Conservation (phyloP, 2,888 invertebrate species). For the Agonopterix heracliana region DNA sequence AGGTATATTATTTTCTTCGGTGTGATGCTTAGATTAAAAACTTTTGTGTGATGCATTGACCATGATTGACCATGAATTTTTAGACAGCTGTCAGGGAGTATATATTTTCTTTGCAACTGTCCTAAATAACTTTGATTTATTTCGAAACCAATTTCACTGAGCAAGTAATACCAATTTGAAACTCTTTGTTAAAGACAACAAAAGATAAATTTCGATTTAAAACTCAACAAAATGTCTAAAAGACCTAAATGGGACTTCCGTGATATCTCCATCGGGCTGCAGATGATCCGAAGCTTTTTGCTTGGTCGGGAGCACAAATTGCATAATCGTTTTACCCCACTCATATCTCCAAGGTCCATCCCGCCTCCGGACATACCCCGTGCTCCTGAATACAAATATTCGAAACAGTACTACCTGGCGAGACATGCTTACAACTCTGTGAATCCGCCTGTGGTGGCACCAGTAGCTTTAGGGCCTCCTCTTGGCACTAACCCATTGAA, state of each 20-base stretch:
- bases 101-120: too few relatives aligned
- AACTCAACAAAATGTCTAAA: neutral
- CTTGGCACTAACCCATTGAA: conserved; percentile 22
- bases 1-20: too few relatives aligned
- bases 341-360: conserved; percentile 43
- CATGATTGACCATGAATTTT: too few relatives aligned
- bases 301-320: conserved; percentile 42
- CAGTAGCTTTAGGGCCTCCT: conserved; percentile 43
- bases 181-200: too few relatives aligned
- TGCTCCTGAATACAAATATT: conserved; percentile 44
- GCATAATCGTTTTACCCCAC: conserved; percentile 47
- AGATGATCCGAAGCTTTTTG: conserved; percentile 42
- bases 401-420: conserved; percentile 40
- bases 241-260: conserved; percentile 21
- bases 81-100: too few relatives aligned
- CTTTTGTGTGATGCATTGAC: too few relatives aligned
- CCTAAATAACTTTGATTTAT: too few relatives aligned
- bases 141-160: too few relatives aligned
- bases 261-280: conserved; percentile 43
- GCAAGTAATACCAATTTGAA: too few relatives aligned
- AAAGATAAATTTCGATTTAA: neutral
- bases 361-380: conserved; percentile 51
- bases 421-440: conserved; percentile 43
- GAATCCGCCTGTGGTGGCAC: conserved; percentile 54
- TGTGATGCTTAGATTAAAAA: too few relatives aligned